A percentile compares a stretch with the other conserved stretches of the same genome.
Conservation (phyloP, 1,140 invertebrate genomes). For the Tetragonula clypearis region DNA sequence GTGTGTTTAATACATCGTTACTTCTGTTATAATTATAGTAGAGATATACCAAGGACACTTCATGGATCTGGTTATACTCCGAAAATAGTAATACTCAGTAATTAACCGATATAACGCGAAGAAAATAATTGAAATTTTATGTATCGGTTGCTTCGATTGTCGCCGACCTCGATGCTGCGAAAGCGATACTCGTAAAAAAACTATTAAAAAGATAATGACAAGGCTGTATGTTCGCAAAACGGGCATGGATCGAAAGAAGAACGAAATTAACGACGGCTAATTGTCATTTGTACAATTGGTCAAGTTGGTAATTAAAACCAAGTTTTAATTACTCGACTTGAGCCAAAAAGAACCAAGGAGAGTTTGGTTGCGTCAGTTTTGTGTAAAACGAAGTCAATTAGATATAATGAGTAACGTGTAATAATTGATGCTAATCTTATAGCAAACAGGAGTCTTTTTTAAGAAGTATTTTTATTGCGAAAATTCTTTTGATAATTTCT, state of each 20-base stretch:
- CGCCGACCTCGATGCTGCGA: background rate
- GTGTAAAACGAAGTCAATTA: conserved; percentile 46
- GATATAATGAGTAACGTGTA: conserved; percentile 37
- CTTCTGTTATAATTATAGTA: no score
- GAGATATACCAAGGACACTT: background rate
- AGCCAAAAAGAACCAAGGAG: background rate
- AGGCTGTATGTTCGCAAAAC: background rate
- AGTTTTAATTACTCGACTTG: conserved; percentile 35
- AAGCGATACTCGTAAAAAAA: background rate
- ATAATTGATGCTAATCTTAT: conserved; percentile 17
- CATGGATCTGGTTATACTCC: background rate
- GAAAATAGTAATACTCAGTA: conserved; percentile 28
- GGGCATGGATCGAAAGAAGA: background rate
- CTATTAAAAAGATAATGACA: background rate
- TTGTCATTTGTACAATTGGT: conserved; percentile 37
- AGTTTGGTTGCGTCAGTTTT: conserved; percentile 27
- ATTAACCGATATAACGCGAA: conserved; percentile 11
- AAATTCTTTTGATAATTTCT: no score
- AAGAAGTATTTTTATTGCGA: background rate
- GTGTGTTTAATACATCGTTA: no score
- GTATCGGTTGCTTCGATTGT: background rate
- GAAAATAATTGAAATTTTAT: conserved; percentile 33
- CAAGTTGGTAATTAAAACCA: conserved; percentile 7
- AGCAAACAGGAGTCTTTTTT: background rate
- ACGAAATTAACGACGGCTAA: conserved; percentile 38